Evolutionary conservation across 2,888 invertebrate genomes (phyloP).

Genomic region (Dysmachus trigonus): DNA sequence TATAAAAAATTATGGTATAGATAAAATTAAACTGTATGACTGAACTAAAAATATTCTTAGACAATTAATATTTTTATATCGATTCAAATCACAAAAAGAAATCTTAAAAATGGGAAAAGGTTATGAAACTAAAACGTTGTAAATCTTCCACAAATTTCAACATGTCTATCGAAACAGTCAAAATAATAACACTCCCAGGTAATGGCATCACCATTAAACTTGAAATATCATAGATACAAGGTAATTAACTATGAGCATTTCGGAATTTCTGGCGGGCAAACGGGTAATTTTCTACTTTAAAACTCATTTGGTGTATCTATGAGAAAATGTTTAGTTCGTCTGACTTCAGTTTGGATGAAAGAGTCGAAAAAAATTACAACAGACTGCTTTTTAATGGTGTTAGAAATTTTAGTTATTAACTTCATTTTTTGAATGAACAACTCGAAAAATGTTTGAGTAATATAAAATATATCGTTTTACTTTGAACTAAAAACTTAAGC

Average conservation of each 20-base stretch:
- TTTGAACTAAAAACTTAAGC: no score
- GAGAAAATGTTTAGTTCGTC: background rate
- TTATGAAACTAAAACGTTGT: background rate
- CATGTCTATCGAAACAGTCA: background rate
- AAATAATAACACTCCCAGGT: background rate
- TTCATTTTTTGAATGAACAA: no score
- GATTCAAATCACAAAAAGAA: no score
- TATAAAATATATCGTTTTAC: no score
- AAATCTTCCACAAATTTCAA: background rate
- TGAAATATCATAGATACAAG: background rate
- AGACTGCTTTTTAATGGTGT: background rate
- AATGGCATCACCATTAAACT: background rate
- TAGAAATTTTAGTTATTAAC: background rate
- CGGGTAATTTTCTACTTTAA: background rate
- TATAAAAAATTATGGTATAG: no score
- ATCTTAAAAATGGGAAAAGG: no score
- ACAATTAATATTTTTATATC: no score
- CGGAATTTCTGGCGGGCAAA: background rate
- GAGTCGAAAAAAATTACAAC: background rate
- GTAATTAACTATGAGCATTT: background rate
- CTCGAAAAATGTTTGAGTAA: no score
- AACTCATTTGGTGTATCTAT: background rate
- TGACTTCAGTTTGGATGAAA: background rate
- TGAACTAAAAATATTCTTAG: no score
- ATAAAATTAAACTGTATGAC: no score